A percentile compares a stretch with the other conserved stretches of the same genome.
These are phyloP conservation scores for Clitarchus hookeri DNA, from an alignment of 2,888 invertebrate genomes.

Conservation along the genomic window DNA sequence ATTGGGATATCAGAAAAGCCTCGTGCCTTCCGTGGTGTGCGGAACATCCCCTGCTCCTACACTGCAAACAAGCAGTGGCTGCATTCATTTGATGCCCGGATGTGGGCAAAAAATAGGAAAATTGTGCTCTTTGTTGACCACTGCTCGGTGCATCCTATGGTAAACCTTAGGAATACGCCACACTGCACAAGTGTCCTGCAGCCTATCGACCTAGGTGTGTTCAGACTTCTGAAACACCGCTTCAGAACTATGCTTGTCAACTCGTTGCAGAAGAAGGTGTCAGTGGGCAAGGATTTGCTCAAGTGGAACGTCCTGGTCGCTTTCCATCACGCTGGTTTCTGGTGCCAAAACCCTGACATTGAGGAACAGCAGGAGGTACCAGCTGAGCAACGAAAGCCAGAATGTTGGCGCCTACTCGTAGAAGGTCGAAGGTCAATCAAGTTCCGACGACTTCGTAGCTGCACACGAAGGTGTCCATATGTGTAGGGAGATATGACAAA, in stretches of 20 bases:
- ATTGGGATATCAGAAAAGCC: conserved; percentile 33
- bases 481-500: background rate
- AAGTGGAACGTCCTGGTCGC: background rate
- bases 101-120: background rate
- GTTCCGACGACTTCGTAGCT: background rate
- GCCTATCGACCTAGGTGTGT: background rate
- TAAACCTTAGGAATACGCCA: background rate
- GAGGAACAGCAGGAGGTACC: background rate
- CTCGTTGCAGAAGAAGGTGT: background rate
- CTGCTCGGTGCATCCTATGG: background rate
- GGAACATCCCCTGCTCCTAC: background rate
- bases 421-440: too few species aligned
- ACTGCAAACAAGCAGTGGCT: background rate
- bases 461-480: background rate
- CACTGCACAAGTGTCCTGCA: background rate
- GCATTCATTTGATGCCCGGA: background rate
- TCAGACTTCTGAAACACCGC: background rate
- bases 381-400: background rate
- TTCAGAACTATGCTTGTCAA: background rate
- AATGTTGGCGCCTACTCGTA: background rate
- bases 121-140: background rate
- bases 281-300: background rate
- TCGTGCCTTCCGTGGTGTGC: background rate
- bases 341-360: too few species aligned
- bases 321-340: background rate